Base-by-base conservation (phyloP, 2,888 invertebrate genomes). In the Chloroclystis v-ata region DNA sequence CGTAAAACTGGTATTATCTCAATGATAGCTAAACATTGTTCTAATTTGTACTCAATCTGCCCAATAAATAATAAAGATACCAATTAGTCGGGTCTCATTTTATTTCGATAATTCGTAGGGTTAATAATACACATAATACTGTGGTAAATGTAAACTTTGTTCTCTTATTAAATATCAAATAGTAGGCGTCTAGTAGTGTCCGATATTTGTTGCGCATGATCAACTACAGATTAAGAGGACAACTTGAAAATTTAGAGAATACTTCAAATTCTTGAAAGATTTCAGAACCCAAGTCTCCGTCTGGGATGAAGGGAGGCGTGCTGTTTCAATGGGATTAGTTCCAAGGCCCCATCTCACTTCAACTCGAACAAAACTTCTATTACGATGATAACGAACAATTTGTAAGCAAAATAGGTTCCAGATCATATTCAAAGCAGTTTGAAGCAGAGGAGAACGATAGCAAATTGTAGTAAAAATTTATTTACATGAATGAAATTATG, bases 331-430 rank as follows among this genome's bases (percentile, higher is more conserved):
- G 33, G 38, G 35, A 41, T 47, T 44, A 42, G 33, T 44, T 37
- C 8, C 29, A 47, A 47, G 35, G 38, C 28, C 41, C 26, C 8
- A 32, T 37, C 25, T 35, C 39, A 43, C 38, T 41, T 47, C 37
- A 52, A 44, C 29, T 14, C 20, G 35, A 44, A 47, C 44, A 38
- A 33, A 44, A 47, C 24, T 42, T 33, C 20, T 35, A 41, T 44
- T 42, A 37, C 4, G 2, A 12, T n/a, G 25, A 33, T 41, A 33
- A 39, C 28, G 11, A 37, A 44, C 37, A 14, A 51, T 41, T 30
- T 43, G 25, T 42, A 41, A 37, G 41, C 38, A 47, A 47, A 47
- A 35, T 39, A 29, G 32, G 20, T 37, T 4, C 20, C 13, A 28
- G 26, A 24, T 37, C 41, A 9, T 39, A 24, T 32, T 37, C 24